Base-by-base conservation (phyloP, 1,140 invertebrate species). In the Ctenoplectra terminalis region DNA sequence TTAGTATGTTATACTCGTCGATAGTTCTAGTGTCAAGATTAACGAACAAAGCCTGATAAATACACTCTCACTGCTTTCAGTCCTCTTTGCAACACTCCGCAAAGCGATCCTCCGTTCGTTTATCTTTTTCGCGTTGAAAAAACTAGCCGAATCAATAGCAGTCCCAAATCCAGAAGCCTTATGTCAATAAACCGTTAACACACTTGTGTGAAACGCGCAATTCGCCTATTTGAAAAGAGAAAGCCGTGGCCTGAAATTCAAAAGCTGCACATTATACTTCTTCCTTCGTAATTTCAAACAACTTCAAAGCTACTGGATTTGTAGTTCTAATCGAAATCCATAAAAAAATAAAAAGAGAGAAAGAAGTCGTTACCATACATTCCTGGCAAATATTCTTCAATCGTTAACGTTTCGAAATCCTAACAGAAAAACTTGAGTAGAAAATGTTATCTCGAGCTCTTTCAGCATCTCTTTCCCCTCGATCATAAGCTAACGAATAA, bases 241-340 rank as follows among this genome's bases (percentile, higher is more conserved):
- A 79, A 79, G 77, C 77, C 34, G 46, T 7, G n/a, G 26, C 50
- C 56, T 43, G 58, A 79, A 79, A 79, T 52, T 50, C 8, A 50
- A 63, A 79, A 72, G 34, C 26, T 50, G 46, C 34, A 11, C 5
- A 40, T 58, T 56, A n/a, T 43, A 43, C 17, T 40, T 46, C 29
- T 13, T 67, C 20, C 23, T 31, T 3, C 13, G 5, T 26, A 6
- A 17, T 34, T 40, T 9, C 5, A 48, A 23, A 15, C 11, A 52
- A n/a, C 48, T 20, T 5, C n/a, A 20, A 50, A 40, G 43, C 46
- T 69, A 3, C 9, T 40, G n/a, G n/a, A n/a, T n/a, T n/a, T n/a
- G n/a, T n/a, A n/a, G n/a, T n/a, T n/a, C n/a, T n/a, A n/a, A n/a
- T n/a, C n/a, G n/a, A n/a, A n/a, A n/a, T n/a, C n/a, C n/a, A n/a